A percentile compares a stretch with the other conserved stretches of the same genome.
These are phyloP conservation scores for Drosophila prostipennis DNA, from an alignment of 2,888 invertebrate genomes.

Conservation along the genomic window DNA sequence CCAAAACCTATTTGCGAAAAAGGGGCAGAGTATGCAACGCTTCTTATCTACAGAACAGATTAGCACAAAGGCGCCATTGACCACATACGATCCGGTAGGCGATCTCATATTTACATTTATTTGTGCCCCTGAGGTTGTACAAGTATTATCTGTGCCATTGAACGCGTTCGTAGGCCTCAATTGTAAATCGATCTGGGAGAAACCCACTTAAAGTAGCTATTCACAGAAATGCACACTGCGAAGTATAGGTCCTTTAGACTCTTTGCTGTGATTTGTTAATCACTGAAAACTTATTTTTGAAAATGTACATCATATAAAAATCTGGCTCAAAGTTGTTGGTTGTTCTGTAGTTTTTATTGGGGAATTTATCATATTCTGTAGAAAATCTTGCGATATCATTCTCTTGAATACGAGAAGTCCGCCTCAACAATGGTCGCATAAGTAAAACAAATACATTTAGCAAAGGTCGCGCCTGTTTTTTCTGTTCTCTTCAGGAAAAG, in stretches of 20 bases:
- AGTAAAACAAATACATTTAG: conserved; percentile 43
- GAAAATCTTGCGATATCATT: neutral
- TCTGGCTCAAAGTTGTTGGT: too few species aligned
- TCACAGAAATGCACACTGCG: neutral
- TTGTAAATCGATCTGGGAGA: conserved; percentile 33
- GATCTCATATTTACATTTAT: neutral
- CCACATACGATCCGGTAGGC: conserved; percentile 18
- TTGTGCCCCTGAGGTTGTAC: conserved; percentile 5
- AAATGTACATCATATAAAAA: too few species aligned
- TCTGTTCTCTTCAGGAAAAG: conserved; percentile 24
- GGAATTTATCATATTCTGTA: neutral
- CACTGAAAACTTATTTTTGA: too few species aligned
- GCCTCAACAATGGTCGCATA: conserved; percentile 19
- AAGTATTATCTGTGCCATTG: conserved; percentile 39
- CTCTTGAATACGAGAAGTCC: neutral
- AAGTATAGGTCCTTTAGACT: too few species aligned
- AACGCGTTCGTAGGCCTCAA: conserved; percentile 36
- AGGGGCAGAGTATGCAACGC: conserved; percentile 13
- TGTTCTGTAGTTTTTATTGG: neutral
- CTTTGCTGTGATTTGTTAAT: neutral
- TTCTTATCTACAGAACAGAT: conserved; percentile 45
- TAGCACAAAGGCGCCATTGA: conserved; percentile 16
- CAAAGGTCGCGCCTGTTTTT: conserved; percentile 66
- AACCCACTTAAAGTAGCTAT: conserved; percentile 7
- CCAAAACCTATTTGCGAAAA: neutral